phyloP scores from a whole-genome alignment of 2,888 invertebrate genomes.

The Peribatodes rhomboidaria region DNA sequence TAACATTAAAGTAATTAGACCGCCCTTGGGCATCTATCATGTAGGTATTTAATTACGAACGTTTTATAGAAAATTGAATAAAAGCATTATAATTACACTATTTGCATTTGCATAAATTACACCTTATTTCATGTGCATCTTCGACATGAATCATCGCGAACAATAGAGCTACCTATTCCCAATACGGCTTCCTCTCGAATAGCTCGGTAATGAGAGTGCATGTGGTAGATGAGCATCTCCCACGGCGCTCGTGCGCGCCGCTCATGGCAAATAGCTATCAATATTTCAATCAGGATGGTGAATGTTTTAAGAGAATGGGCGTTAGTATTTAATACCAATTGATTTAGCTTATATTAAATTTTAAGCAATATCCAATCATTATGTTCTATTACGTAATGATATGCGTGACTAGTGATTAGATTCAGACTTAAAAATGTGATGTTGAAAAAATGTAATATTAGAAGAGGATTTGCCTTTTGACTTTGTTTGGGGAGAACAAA shows the following conservation, averaged over 20 bases:
- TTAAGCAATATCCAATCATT: not conserved
- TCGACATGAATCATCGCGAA: constrained; percentile 38
- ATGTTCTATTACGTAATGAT: not conserved
- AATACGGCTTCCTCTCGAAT: constrained; percentile 46
- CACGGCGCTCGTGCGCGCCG: constrained; percentile 42
- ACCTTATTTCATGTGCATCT: constrained; percentile 13
- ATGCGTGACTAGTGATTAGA: too few species aligned
- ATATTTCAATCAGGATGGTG: constrained; percentile 36
- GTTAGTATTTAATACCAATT: constrained; percentile 8
- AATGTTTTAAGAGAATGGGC: constrained; percentile 17
- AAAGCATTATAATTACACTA: not conserved
- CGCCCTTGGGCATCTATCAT: too few species aligned
- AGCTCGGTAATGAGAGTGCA: constrained; percentile 38
- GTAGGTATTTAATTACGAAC: too few species aligned
- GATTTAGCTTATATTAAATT: constrained; percentile 4
- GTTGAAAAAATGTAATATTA: too few species aligned
- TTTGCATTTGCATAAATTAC: not conserved
- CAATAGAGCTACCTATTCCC: constrained; percentile 39
- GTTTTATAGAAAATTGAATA: not conserved
- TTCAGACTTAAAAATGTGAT: too few species aligned
- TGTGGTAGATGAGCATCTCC: constrained; percentile 41
- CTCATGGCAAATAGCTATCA: constrained; percentile 37
- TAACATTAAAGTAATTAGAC: too few species aligned
- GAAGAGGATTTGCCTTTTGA: too few species aligned
- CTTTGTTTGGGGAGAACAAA: too few species aligned